Base-by-base conservation (phyloP, 2,113 vertebrate species). In the Osmerus eperlanus region DNA sequence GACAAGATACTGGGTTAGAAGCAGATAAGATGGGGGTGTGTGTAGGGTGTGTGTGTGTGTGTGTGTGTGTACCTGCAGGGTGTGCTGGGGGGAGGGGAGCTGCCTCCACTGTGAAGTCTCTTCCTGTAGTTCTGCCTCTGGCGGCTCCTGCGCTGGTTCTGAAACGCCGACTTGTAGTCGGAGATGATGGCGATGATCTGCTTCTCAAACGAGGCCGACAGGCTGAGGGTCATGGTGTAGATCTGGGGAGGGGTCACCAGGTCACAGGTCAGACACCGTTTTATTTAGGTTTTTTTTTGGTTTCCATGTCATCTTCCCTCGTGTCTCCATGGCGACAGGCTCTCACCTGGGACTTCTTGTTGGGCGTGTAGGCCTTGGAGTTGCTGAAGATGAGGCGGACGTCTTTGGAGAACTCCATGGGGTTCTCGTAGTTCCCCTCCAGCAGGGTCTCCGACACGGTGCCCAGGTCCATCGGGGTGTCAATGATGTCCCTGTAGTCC, bases 311-410 rank as follows among this genome's bases (percentile, higher is more conserved):
- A 18, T 56, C 15, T 3, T 56, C 9, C 14, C n/a, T 18, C 54
- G 3, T 4, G n/a, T 56, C 41, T 47, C 41, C 41, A 8, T 47
- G 41, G 9, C 41, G 41, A 47, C 41, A 9, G 16, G 2, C 36
- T 2, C 93, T 91, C 88, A 99, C 97, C 92, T 96, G 92, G 67
- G 96, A 98, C 76, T 99, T 99, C 87, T 99, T 99, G 91, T 98
- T 99, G 2, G 97, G 97, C 56, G 97, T 98, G 91, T 98, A 99
- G 59, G 96, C 95, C 92, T 95, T 99, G 70, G 96, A 98, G 87
- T 99, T 99, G 91, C 93, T 98, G 88, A 99, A 98, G 89, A 99
- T 98, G 76, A 98, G 93, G 32, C 94, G 94, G 67, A 99, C 89
- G 65, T 98, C 97, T 91, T 97, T 97, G 90, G 95, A 92, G 78